Evolutionary conservation across 2,888 invertebrate species (phyloP).

Genomic region (Spodoptera littoralis): DNA sequence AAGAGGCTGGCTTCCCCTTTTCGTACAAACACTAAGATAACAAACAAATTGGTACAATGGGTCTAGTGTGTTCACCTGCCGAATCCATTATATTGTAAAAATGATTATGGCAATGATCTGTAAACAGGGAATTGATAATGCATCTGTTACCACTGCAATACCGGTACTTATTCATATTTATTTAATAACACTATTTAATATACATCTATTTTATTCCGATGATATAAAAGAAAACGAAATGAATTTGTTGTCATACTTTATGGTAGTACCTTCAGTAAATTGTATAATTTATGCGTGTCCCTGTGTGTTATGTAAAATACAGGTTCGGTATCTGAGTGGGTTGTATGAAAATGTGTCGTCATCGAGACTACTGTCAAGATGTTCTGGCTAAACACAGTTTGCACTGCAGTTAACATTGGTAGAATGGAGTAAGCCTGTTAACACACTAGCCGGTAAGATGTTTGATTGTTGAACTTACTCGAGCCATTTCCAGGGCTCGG

Average conservation of each 20-base stretch:
- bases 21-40: constrained; percentile 34
- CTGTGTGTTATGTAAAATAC: too few relatives aligned
- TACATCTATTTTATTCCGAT: too few relatives aligned
- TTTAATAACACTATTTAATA: too few relatives aligned
- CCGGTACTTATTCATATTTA: too few relatives aligned
- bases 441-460: constrained; percentile 55
- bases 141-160: background rate
- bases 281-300: too few relatives aligned
- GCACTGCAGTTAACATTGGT: constrained; percentile 19
- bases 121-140: background rate
- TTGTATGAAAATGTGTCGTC: too few relatives aligned
- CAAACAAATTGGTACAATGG: constrained; percentile 25
- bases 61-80: constrained; percentile 57
- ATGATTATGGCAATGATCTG: background rate
- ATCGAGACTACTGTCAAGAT: background rate
- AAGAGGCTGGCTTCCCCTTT: constrained; percentile 24
- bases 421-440: constrained; percentile 54
- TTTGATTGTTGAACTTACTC: constrained; percentile 90
- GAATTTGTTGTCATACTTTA: too few relatives aligned
- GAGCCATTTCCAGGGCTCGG: constrained; percentile 97
- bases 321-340: too few relatives aligned
- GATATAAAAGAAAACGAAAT: too few relatives aligned
- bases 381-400: constrained; percentile 4
- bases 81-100: constrained; percentile 29
- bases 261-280: too few relatives aligned